Base-by-base conservation (phyloP, 1,140 invertebrate species). In the Drosophila lacertosa region DNA sequence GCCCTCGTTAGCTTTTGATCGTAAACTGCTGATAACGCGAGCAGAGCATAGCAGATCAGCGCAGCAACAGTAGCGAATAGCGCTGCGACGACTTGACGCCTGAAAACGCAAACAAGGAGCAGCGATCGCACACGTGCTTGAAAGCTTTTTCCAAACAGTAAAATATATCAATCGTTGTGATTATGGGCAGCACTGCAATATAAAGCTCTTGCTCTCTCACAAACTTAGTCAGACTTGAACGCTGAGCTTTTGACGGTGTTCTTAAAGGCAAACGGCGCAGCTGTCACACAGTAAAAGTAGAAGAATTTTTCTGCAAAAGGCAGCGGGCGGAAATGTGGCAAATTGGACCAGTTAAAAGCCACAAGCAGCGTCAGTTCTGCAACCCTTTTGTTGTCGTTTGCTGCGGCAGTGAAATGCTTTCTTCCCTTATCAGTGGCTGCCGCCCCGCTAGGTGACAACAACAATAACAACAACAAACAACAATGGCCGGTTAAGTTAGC, bases 21-120 rank as follows among this genome's bases (percentile, higher is more conserved):
- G 69, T 66, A 69, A 75, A 79, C 72, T 66, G 79, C 80, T 84
- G 79, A 84, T 84, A 83, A 55, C 50, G 60, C 20, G 55, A n/a
- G n/a, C n/a, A n/a, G n/a, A n/a, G n/a, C n/a, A n/a, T n/a, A n/a
- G n/a, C n/a, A n/a, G n/a, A n/a, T n/a, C 58, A 33, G 53, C 47
- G 42, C 24, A 63, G 22, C 57, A 59, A 39, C 48, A 57, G 42
- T 32, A 57, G 44, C 26, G 15, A 22, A n/a, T 42, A 42, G 16
- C 29, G 10, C 48, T 10, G 54, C 35, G 47, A 9, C 57, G 39
- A n/a, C n/a, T n/a, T n/a, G n/a, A 24, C 35, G 18, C 15, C 16
- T 40, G 51, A 62, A 20, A 40, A n/a, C n/a, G n/a, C 7, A 39
- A 4, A 15, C 50, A 24, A 11, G 1, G n/a, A 45, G 48, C 9